Evolutionary conservation across 2,113 vertebrate genomes (phyloP).

Genomic region (Echinops telfairi): DNA sequence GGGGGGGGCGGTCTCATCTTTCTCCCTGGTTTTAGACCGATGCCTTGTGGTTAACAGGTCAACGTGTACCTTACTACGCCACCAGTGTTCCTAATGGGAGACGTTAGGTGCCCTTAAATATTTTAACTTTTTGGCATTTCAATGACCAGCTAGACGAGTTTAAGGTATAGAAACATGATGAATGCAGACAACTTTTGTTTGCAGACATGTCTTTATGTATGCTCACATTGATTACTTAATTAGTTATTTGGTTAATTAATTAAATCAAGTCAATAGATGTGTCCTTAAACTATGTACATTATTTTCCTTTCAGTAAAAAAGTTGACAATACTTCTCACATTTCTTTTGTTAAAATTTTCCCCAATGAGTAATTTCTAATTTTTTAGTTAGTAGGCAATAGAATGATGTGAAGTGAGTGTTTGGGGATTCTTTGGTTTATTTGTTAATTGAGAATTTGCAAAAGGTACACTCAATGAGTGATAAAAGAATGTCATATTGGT

Average conservation of each 20-base stretch:
- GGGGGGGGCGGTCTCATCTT: too few relatives aligned
- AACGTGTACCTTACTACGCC: too few relatives aligned
- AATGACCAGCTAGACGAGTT: neutral
- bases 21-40: too few relatives aligned
- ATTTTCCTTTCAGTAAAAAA: constrained; percentile 18
- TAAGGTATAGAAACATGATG: neutral
- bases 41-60: too few relatives aligned
- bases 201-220: neutral
- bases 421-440: neutral
- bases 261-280: constrained; percentile 18
- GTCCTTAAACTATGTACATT: neutral
- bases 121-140: neutral
- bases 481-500: neutral
- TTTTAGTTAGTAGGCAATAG: neutral
- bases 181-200: neutral
- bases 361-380: neutral
- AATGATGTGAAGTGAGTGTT: neutral
- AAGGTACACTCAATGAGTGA: neutral
- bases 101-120: neutral
- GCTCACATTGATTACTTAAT: too few relatives aligned
- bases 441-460: neutral
- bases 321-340: neutral
- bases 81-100: neutral
- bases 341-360: neutral
- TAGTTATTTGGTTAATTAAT: neutral